Evolutionary conservation across 1,140 invertebrate species (phyloP).

Genomic region (Wiebesia pumilae): DNA sequence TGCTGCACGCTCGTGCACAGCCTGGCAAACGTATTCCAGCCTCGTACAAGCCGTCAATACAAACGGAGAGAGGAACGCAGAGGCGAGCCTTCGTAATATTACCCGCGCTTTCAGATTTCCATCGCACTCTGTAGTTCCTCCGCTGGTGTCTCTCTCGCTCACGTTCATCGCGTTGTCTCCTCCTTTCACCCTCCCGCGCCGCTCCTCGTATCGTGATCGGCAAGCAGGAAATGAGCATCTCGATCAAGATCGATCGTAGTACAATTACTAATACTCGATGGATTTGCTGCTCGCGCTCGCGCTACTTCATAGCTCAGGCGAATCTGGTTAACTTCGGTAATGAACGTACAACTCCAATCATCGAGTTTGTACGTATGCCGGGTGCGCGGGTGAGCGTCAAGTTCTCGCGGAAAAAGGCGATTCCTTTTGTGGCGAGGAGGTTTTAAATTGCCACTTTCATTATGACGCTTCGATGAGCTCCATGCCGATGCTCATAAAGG

Average conservation of each 20-base stretch:
- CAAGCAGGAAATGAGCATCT: slow-evolving; percentile 73
- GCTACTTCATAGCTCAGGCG: slow-evolving; percentile 38
- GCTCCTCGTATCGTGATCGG: slow-evolving; percentile 58
- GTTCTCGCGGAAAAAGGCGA: slow-evolving; percentile 35
- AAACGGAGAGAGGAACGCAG: too few species aligned
- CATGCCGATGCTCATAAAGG: slow-evolving; percentile 3
- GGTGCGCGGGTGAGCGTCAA: not conserved
- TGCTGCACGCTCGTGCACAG: too few species aligned
- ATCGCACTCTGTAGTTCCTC: not conserved
- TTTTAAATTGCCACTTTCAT: slow-evolving; percentile 52
- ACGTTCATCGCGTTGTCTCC: slow-evolving; percentile 55
- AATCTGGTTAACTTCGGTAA: slow-evolving; percentile 52
- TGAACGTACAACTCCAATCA: slow-evolving; percentile 49
- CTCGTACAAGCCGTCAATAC: too few species aligned
- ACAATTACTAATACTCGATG: slow-evolving; percentile 68
- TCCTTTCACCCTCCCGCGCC: slow-evolving; percentile 57
- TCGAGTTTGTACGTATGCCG: not conserved
- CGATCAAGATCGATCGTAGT: slow-evolving; percentile 74
- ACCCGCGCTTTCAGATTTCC: slow-evolving; percentile 20
- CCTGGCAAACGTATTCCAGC: too few species aligned
- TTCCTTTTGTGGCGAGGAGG: slow-evolving; percentile 38
- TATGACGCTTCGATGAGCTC: slow-evolving; percentile 39
- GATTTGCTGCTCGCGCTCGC: slow-evolving; percentile 19
- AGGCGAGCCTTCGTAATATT: not conserved
- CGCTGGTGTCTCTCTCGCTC: slow-evolving; percentile 49